Percentiles rank a stretch among this genome's conserved stretches.
Evolutionary conservation across 53 echinoderm and acorn worm genomes (phyloP).

Genomic region (Crossaster papposus): DNA sequence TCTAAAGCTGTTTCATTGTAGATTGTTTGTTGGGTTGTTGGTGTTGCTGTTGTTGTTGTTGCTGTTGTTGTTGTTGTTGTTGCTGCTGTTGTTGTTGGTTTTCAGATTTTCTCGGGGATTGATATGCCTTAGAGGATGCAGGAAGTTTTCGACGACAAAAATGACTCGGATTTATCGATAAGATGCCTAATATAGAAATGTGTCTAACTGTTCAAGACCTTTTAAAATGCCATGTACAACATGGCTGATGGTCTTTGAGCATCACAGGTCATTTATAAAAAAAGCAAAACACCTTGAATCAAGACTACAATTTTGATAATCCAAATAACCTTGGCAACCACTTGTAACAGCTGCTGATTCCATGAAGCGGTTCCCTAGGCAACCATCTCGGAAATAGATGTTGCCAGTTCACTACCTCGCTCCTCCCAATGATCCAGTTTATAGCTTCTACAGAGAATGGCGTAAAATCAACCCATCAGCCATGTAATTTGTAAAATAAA

Average conservation of each 20-base stretch:
- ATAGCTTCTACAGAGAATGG: constrained; percentile 6
- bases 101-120: too few relatives aligned
- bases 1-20: not conserved
- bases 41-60: too few relatives aligned
- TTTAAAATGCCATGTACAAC: too few relatives aligned
- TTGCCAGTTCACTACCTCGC: not conserved
- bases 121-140: too few relatives aligned
- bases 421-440: not conserved
- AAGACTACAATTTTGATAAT: not conserved
- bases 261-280: not conserved
- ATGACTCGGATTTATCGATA: too few relatives aligned
- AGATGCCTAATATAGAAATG: too few relatives aligned
- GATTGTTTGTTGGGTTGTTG: not conserved
- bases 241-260: not conserved
- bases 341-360: not conserved
- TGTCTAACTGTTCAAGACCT: too few relatives aligned
- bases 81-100: too few relatives aligned
- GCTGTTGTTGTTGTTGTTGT: too few relatives aligned
- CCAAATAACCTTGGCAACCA: constrained; percentile 11
- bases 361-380: not conserved
- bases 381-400: not conserved
- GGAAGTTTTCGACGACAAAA: too few relatives aligned
- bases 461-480: not conserved
- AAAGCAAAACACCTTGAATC: not conserved
- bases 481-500: not conserved